Evolutionary conservation across 2,888 invertebrate species (phyloP).

Genomic region (Aproaerema taeniolella): DNA sequence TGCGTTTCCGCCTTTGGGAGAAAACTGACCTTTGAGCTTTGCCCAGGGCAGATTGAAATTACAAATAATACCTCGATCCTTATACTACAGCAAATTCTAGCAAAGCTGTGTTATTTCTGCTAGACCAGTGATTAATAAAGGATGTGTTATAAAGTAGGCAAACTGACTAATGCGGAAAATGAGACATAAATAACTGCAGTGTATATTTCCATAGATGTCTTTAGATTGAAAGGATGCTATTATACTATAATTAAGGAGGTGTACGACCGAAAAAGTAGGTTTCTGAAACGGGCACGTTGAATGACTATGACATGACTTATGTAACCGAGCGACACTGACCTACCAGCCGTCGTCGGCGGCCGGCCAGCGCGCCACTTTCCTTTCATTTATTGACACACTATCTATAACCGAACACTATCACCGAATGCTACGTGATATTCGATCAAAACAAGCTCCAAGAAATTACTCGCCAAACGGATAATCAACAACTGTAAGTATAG

Average conservation of each 20-base stretch:
- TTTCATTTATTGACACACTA: conserved; percentile 74
- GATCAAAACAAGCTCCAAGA: conserved; percentile 26
- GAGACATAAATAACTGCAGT: no score
- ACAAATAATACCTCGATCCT: conserved; percentile 28
- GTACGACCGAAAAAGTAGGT: conserved; percentile 22
- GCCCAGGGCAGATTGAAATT: conserved; percentile 32
- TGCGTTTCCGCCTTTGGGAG: conserved; percentile 52
- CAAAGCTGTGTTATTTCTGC: no score
- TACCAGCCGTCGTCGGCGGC: conserved; percentile 50
- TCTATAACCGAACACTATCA: conserved; percentile 53
- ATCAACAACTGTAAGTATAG: background rate
- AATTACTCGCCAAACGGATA: conserved; percentile 21
- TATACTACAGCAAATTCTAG: no score
- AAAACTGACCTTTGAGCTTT: conserved; percentile 55
- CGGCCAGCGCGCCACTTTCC: conserved; percentile 62
- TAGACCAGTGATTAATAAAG: no score
- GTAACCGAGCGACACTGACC: conserved; percentile 72
- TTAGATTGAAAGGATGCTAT: no score
- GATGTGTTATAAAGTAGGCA: no score
- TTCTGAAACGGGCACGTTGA: conserved; percentile 54
- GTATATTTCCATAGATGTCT: no score
- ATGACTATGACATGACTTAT: conserved; percentile 62
- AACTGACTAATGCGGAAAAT: no score
- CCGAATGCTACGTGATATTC: conserved; percentile 37
- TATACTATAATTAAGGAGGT: no score